These are phyloP conservation scores for Lophura nycthemera DNA, from an alignment of 2,113 vertebrate species.

Conservation along the genomic window DNA sequence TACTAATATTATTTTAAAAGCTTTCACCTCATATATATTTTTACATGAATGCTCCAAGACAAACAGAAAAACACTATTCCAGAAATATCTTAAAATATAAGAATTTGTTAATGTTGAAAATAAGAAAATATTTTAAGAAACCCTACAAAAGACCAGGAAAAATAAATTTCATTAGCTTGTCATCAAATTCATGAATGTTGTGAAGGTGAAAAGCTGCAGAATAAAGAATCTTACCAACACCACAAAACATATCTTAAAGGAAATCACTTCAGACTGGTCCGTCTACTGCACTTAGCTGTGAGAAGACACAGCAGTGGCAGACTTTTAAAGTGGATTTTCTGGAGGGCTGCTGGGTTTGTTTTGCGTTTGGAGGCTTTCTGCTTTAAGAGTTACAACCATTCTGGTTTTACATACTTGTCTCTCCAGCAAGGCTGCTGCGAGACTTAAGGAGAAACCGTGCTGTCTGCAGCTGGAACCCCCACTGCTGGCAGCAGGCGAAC, in stretches of 20 bases:
- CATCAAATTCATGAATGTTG: neutral
- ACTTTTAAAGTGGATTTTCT: neutral
- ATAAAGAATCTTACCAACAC: neutral
- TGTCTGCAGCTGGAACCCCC: conserved; percentile 9
- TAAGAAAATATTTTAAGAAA: neutral
- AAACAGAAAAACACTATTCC: neutral
- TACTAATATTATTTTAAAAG: neutral
- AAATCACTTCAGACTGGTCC: neutral
- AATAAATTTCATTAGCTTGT: neutral
- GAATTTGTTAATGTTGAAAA: neutral
- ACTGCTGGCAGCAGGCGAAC: conserved; percentile 13
- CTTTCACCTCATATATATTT: neutral
- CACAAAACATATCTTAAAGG: neutral
- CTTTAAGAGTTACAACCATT: neutral
- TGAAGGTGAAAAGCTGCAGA: neutral
- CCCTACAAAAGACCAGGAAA: neutral
- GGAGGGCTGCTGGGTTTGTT: neutral
- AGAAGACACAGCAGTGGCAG: neutral
- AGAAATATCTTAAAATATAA: neutral
- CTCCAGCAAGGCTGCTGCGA: neutral
- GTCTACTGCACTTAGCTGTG: neutral
- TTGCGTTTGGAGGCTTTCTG: neutral
- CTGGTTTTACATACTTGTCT: neutral
- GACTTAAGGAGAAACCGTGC: neutral
- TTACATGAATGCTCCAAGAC: neutral